Percentiles rank a stretch among this genome's conserved stretches.
Evolutionary conservation across 2,888 invertebrate genomes (phyloP).

Genomic region (Pyralis farinalis): DNA sequence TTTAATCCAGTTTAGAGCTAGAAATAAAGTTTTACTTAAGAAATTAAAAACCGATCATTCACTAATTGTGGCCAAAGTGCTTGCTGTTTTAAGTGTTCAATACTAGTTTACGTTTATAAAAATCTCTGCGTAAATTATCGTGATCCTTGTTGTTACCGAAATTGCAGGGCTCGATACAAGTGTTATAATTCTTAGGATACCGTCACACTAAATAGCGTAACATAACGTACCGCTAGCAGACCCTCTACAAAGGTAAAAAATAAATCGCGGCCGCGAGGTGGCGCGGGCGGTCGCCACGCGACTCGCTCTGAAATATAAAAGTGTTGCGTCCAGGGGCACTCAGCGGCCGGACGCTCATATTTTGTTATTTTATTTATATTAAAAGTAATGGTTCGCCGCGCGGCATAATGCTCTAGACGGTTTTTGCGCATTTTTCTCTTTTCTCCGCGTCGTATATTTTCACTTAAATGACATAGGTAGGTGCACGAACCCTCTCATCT

Average conservation of each 20-base stretch:
- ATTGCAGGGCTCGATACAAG: no score
- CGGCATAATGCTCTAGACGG: slow-evolving; percentile 72
- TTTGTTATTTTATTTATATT: slow-evolving; percentile 82
- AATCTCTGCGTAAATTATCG: no score
- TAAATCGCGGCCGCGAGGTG: slow-evolving; percentile 41
- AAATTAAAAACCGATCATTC: no score
- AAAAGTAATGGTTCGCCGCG: slow-evolving; percentile 76
- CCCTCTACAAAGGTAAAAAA: slow-evolving; percentile 31
- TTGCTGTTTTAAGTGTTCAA: no score
- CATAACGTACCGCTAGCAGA: background rate
- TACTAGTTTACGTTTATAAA: no score
- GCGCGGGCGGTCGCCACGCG: slow-evolving; percentile 11
- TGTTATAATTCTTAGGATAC: background rate
- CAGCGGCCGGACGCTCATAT: slow-evolving; percentile 80
- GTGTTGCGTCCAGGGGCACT: slow-evolving; percentile 68
- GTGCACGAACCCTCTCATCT: slow-evolving; percentile 65
- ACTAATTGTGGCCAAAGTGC: no score
- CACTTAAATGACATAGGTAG: slow-evolving; percentile 77
- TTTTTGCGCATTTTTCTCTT: slow-evolving; percentile 76
- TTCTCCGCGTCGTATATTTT: slow-evolving; percentile 74
- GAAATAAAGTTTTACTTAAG: no score
- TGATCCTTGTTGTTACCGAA: no score
- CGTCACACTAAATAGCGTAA: slow-evolving; percentile 1
- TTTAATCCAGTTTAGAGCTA: no score
- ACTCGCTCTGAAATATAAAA: slow-evolving; percentile 68